Evolutionary conservation across 2,797 vertebrate species (phyloP).

Genomic region (Macropodus opercularis): DNA sequence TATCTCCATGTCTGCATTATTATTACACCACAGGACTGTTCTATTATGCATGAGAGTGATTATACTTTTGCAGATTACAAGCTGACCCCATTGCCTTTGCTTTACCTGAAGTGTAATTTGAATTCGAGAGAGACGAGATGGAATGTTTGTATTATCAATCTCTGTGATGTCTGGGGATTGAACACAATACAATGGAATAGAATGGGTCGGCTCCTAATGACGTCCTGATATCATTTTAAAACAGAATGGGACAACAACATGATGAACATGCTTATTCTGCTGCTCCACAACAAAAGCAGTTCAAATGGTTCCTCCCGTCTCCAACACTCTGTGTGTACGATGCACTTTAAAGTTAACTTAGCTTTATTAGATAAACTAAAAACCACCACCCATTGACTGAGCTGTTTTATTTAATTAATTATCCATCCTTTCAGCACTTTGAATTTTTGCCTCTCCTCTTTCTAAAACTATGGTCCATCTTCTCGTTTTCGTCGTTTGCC

Average conservation of each 20-base stretch:
- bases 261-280: slow-evolving; percentile 76
- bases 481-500: too few species aligned
- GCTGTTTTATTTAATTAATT: too few species aligned
- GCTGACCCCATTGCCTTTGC: slow-evolving; percentile 78
- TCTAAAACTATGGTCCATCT: too few species aligned
- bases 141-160: slow-evolving; percentile 68
- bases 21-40: slow-evolving; percentile 54
- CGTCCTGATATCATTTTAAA: slow-evolving; percentile 70
- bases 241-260: slow-evolving; percentile 64
- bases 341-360: too few species aligned
- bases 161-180: slow-evolving; percentile 56
- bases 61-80: slow-evolving; percentile 75
- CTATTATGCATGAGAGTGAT: slow-evolving; percentile 77
- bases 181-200: slow-evolving; percentile 54
- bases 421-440: too few species aligned
- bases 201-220: slow-evolving; percentile 65
- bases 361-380: too few species aligned
- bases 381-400: too few species aligned
- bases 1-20: slow-evolving; percentile 60
- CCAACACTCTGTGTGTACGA: slow-evolving; percentile 23
- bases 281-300: slow-evolving; percentile 70
- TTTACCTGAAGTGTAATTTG: slow-evolving; percentile 77
- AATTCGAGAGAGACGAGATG: slow-evolving; percentile 52
- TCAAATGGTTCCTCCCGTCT: slow-evolving; percentile 51
- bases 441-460: too few species aligned